Base-by-base conservation (phyloP, 1,140 invertebrate species). In the Drosophila azteca region DNA sequence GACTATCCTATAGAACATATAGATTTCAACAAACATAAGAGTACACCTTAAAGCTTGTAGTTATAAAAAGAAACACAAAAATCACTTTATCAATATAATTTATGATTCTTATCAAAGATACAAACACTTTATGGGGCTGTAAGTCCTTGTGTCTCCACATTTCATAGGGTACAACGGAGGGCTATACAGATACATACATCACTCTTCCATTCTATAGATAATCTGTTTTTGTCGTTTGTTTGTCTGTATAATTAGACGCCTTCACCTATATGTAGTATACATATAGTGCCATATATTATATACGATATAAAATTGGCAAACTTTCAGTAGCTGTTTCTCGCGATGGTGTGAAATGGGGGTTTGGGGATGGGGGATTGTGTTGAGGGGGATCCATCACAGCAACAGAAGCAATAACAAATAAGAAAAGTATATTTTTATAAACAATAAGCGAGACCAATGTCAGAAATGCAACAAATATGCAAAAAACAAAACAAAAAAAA, bases 371-470 rank as follows among this genome's bases (percentile, higher is more conserved):
- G 35, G 17, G 24, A 13, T 13, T 13, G 1, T 11, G 35, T 39
- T 39, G 35, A 13, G 20, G 54, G 15, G 11, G 24, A 29, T 13
- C 17, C 45, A 63, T 48, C 78, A 57, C 57, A 69, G 68, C 41
- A 44, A 52, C 51, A 77, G 53, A 41, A 51, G 50, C 49, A 67
- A 67, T 53, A 45, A 74, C 35, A 62, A 61, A 50, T 48, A 13
- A 51, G n/a, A 11, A 41, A 39, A 39, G 3, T 57, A 26, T 65
- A 29, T 66, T 53, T 48, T 50, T 76, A 71, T 67, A 74, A 65
- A 67, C 70, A 76, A 79, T 55, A 49, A 57, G 53, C 52, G 45
- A 54, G 65, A 64, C 20, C 79, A 83, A 84, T 83, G 80, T 83
- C 79, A 83, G 59, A 77, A 71, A 67, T 83, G 76, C 79, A 83